Percentiles rank a stretch among this genome's conserved stretches.
These are phyloP conservation scores for Ctenodactylus gundi DNA, from an alignment of 2,113 vertebrate species.

Conservation along the genomic window DNA sequence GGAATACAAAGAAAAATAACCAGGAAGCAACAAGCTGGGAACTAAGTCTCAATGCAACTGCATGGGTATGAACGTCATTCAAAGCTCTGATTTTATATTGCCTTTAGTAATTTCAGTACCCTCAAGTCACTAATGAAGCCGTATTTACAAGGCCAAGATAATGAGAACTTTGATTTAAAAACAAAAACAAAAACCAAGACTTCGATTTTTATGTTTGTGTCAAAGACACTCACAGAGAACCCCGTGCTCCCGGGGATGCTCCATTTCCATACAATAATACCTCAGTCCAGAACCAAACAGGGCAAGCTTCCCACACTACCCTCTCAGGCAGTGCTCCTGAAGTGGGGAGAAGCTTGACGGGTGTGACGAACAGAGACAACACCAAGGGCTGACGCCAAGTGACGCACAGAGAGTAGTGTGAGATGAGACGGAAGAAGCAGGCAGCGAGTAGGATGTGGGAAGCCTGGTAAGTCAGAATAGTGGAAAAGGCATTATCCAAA, in stretches of 20 bases:
- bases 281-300: neutral
- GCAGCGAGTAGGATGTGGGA: neutral
- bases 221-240: constrained; percentile 64
- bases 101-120: constrained; percentile 62
- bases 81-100: constrained; percentile 60
- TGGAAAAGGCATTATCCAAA: neutral
- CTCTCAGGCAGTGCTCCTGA: neutral
- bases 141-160: constrained; percentile 62
- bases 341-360: neutral
- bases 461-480: neutral
- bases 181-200: constrained; percentile 62
- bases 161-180: constrained; percentile 61
- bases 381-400: neutral
- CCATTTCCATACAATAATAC: constrained; percentile 49
- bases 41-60: constrained; percentile 52
- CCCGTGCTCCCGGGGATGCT: neutral
- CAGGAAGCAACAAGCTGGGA: constrained; percentile 55
- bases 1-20: constrained; percentile 69
- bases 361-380: neutral
- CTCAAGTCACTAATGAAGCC: constrained; percentile 71
- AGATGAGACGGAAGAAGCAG: neutral
- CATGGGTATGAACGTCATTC: constrained; percentile 51
- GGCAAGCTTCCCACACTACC: neutral
- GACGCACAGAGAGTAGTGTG: neutral
- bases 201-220: constrained; percentile 49